Percentiles rank a stretch among this genome's conserved stretches.
Conservation (phyloP, 1,140 invertebrate species). For the Spodoptera litura region DNA sequence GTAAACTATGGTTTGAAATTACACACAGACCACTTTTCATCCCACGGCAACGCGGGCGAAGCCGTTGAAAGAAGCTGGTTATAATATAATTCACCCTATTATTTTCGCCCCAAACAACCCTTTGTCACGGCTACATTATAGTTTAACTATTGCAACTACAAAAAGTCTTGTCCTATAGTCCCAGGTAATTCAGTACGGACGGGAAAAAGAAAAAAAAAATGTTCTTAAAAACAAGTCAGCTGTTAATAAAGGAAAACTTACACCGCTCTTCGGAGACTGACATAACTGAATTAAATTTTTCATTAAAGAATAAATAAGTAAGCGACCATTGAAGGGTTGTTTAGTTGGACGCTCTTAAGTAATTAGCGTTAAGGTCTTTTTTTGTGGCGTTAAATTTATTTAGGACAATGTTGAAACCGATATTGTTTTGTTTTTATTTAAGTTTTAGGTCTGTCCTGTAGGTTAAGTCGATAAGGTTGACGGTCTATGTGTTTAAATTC, state of each 20-base stretch:
- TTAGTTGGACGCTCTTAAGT: not conserved
- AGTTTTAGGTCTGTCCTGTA: too few species aligned
- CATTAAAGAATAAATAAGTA: not conserved
- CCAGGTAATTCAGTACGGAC: slow-evolving; percentile 7
- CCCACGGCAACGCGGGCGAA: too few species aligned
- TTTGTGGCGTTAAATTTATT: not conserved
- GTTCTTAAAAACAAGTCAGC: slow-evolving; percentile 8
- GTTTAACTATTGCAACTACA: not conserved
- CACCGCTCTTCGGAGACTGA: not conserved
- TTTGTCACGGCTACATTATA: not conserved
- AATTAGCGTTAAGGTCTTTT: not conserved
- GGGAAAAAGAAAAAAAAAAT: not conserved
- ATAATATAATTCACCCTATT: too few species aligned
- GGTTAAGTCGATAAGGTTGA: too few species aligned
- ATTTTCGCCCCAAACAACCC: too few species aligned
- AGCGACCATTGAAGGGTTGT: not conserved
- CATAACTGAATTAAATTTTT: slow-evolving; percentile 17
- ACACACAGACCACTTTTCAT: too few species aligned
- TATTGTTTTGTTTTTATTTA: too few species aligned
- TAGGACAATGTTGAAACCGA: too few species aligned
- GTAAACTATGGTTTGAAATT: too few species aligned
- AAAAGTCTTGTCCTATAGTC: not conserved
- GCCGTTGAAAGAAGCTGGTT: too few species aligned
- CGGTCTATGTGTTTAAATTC: too few species aligned
- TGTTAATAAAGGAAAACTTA: slow-evolving; percentile 13